These are phyloP conservation scores for Ceratosolen fusciceps DNA, from an alignment of 1,140 invertebrate genomes.

Conservation along the genomic window DNA sequence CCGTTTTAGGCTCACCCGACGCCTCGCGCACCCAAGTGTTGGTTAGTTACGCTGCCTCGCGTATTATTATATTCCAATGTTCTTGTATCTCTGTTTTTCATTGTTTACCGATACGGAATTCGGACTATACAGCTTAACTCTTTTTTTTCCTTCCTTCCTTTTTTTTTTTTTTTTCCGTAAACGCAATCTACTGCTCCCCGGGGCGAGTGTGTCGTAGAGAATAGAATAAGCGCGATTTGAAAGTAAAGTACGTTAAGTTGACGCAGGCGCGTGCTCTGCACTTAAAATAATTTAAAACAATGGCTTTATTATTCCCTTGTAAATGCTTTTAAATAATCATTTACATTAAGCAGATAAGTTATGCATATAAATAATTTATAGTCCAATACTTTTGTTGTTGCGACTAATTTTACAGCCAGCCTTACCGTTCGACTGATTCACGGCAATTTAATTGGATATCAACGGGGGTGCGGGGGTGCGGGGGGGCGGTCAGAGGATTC, in stretches of 20 bases:
- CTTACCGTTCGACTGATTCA: too few species aligned
- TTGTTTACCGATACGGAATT: neutral
- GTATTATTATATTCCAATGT: neutral
- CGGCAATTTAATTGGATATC: neutral
- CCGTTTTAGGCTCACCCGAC: too few species aligned
- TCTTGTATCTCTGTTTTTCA: neutral
- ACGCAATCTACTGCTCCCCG: neutral
- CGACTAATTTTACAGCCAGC: neutral
- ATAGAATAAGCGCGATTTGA: neutral
- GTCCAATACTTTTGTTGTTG: neutral
- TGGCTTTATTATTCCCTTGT: neutral
- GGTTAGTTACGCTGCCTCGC: too few species aligned
- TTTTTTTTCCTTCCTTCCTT: too few species aligned
- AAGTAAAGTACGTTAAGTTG: conserved; percentile 3
- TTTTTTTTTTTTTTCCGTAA: too few species aligned
- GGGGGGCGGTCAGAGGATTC: too few species aligned
- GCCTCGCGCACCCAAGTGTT: too few species aligned
- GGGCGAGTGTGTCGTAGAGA: neutral
- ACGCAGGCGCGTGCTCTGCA: too few species aligned
- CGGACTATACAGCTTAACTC: neutral
- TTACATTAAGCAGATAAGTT: neutral
- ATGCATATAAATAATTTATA: neutral
- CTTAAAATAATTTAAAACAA: neutral
- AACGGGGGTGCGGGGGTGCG: too few species aligned
- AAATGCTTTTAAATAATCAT: neutral